These are phyloP conservation scores for Limosa lapponica DNA, from an alignment of 2,797 vertebrate genomes.

Conservation along the genomic window DNA sequence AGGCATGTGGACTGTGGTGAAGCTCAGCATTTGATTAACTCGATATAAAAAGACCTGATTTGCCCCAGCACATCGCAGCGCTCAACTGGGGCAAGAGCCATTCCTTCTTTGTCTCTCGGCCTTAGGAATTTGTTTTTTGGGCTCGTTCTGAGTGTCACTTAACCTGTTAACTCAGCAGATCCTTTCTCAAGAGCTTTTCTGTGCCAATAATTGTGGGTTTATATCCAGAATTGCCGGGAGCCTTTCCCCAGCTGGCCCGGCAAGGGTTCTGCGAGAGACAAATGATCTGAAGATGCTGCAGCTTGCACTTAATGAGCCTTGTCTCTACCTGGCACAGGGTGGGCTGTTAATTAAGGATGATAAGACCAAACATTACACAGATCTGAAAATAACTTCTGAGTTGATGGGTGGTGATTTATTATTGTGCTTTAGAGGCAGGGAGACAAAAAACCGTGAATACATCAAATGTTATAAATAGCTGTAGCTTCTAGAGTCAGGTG, in stretches of 20 bases:
- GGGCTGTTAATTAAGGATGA: not conserved
- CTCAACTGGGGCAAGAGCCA: not conserved
- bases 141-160: not conserved
- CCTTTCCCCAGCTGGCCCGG: not conserved
- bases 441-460: not conserved
- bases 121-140: not conserved
- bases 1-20: not conserved
- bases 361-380: not conserved
- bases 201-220: not conserved
- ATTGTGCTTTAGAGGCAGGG: not conserved
- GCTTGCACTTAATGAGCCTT: not conserved
- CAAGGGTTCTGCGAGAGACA: not conserved
- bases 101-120: not conserved
- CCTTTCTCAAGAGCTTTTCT: not conserved
- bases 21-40: not conserved
- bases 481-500: not conserved
- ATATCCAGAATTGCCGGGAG: not conserved
- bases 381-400: not conserved
- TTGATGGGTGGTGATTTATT: not conserved
- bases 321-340: not conserved
- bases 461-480: not conserved
- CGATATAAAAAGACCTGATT: rapidly evolving
- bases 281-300: not conserved
- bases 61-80: not conserved
- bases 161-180: not conserved